These are phyloP conservation scores for Linnaemya vulpina DNA, from an alignment of 2,888 invertebrate genomes.

Conservation along the genomic window DNA sequence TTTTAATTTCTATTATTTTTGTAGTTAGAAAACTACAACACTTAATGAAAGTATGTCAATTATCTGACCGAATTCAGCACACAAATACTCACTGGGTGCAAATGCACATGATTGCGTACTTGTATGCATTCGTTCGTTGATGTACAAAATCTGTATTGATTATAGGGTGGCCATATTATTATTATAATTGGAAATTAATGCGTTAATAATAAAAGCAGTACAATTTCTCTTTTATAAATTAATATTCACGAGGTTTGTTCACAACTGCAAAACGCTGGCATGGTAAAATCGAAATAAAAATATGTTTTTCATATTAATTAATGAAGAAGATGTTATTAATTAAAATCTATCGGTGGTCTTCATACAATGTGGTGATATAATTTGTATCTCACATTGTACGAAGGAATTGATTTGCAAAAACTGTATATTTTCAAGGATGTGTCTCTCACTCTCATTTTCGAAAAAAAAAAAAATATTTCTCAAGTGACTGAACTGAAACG, in stretches of 20 bases:
- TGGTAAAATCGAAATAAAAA: neutral
- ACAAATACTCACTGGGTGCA: neutral
- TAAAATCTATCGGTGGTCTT: too few species aligned
- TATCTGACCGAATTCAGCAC: neutral
- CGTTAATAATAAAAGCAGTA: neutral
- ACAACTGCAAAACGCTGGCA: neutral
- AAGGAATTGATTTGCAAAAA: too few species aligned
- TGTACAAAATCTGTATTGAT: constrained; percentile 17
- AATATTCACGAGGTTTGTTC: neutral
- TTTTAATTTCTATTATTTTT: too few species aligned
- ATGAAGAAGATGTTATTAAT: too few species aligned
- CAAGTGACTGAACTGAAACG: too few species aligned
- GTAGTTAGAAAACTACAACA: too few species aligned
- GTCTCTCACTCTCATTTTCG: too few species aligned
- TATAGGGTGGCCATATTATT: constrained; percentile 34
- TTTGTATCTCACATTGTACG: too few species aligned
- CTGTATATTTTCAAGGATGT: too few species aligned
- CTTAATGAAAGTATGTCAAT: neutral
- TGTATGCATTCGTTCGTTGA: constrained; percentile 4
- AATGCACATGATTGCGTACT: constrained; percentile 4
- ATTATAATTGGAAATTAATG: constrained; percentile 5
- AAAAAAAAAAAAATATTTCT: too few species aligned
- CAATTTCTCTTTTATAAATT: constrained; percentile 12
- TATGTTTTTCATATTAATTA: too few species aligned
- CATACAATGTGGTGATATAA: too few species aligned